These are phyloP conservation scores for Thumatha senex DNA, from an alignment of 2,888 invertebrate genomes.

Conservation along the genomic window DNA sequence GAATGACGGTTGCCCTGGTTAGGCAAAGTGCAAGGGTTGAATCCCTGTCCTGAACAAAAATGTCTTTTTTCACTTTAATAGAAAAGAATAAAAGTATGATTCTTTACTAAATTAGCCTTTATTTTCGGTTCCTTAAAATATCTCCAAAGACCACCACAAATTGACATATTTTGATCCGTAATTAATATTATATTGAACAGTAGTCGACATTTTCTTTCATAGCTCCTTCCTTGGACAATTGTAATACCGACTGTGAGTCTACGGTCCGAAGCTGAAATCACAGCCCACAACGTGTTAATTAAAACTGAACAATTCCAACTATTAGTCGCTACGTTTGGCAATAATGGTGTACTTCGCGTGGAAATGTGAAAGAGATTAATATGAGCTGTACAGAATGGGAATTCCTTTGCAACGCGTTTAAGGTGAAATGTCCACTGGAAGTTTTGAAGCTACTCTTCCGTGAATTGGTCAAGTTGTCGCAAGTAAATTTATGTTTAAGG, in stretches of 20 bases:
- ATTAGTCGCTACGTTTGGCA: constrained; percentile 63
- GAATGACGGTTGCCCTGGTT: no score
- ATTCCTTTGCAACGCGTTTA: constrained; percentile 65
- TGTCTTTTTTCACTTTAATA: no score
- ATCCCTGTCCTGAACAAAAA: no score
- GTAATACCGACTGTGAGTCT: not conserved
- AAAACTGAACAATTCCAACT: constrained; percentile 61
- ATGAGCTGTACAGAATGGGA: constrained; percentile 62
- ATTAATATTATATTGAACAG: no score
- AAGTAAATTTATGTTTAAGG: no score
- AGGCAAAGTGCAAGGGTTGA: no score
- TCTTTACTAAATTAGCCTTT: no score
- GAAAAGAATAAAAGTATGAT: no score
- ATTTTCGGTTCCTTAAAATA: no score
- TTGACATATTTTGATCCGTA: no score
- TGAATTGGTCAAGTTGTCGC: not conserved
- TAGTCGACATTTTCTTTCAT: no score
- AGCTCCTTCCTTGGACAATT: not conserved
- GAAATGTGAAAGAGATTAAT: constrained; percentile 76
- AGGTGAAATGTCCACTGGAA: constrained; percentile 24
- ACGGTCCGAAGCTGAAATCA: constrained; percentile 24
- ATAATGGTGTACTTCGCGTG: constrained; percentile 52
- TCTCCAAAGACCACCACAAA: no score
- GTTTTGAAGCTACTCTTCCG: constrained; percentile 8
- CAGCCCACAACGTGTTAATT: constrained; percentile 57